phyloP scores from a whole-genome alignment of 2,888 invertebrate species.

The Gandaritis pyraliata region DNA sequence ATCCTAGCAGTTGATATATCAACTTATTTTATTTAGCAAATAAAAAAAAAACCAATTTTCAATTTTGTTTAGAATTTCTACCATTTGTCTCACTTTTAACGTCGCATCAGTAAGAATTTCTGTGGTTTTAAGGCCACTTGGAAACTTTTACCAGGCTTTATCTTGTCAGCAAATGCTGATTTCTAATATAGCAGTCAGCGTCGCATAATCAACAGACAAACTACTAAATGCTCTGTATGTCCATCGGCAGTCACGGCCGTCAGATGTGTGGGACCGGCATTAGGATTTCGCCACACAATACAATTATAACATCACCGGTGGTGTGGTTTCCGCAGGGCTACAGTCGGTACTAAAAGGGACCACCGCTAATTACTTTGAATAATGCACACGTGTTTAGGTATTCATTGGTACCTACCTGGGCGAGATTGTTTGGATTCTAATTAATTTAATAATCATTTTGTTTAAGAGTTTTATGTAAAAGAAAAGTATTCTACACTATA shows the following conservation, averaged over 20 bases:
- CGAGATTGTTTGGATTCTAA: conserved; percentile 31
- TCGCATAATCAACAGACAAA: background rate
- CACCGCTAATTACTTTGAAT: conserved; percentile 70
- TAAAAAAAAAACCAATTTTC: too few relatives aligned
- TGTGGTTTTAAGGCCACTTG: too few relatives aligned
- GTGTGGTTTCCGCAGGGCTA: conserved; percentile 55
- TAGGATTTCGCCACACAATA: conserved; percentile 46
- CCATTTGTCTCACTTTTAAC: too few relatives aligned
- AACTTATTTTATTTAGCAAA: too few relatives aligned
- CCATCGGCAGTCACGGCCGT: background rate
- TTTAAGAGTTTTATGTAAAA: background rate
- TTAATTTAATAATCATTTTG: conserved; percentile 7
- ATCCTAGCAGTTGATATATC: too few relatives aligned
- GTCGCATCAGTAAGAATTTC: too few relatives aligned
- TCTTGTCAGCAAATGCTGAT: too few relatives aligned
- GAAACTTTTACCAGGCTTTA: too few relatives aligned
- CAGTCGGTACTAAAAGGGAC: conserved; percentile 56
- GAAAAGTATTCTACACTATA: too few relatives aligned
- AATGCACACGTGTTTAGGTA: conserved; percentile 57
- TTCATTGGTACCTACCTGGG: conserved; percentile 55
- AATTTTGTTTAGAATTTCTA: too few relatives aligned
- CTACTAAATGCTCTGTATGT: background rate
- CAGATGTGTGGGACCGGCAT: background rate
- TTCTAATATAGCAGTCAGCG: too few relatives aligned
- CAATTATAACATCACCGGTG: conserved; percentile 61